Conservation (phyloP, 2,888 invertebrate species). For the Balanococcus diminutus region DNA sequence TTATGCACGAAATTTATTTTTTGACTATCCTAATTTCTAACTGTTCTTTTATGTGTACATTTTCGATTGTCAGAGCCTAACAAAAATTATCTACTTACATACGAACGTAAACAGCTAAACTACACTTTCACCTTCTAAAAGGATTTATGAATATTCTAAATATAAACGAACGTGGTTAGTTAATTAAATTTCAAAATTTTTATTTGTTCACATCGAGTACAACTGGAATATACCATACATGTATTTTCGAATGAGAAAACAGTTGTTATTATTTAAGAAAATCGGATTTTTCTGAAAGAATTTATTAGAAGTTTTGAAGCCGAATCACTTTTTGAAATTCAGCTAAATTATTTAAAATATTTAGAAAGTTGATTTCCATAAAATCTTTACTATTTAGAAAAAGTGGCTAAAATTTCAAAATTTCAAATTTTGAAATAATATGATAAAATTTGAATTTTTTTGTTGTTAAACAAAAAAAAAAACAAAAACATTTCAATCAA, state of each 20-base stretch:
- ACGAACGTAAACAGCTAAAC: not conserved
- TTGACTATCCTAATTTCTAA: not conserved
- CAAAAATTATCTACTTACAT: not conserved
- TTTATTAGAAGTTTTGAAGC: too few relatives aligned
- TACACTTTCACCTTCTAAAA: not conserved
- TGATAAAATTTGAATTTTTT: too few relatives aligned
- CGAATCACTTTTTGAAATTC: too few relatives aligned
- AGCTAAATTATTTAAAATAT: too few relatives aligned
- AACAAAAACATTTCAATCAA: too few relatives aligned
- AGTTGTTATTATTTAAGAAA: too few relatives aligned
- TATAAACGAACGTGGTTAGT: not conserved
- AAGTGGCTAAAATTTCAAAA: too few relatives aligned
- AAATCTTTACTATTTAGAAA: too few relatives aligned
- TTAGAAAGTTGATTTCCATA: too few relatives aligned
- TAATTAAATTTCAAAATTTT: not conserved
- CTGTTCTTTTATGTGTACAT: not conserved
- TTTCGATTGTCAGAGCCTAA: not conserved
- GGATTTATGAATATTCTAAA: not conserved
- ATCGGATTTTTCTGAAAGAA: too few relatives aligned
- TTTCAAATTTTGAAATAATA: not conserved
- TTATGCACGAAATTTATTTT: conserved; percentile 13
- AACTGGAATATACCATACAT: not conserved
- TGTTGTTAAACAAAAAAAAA: too few relatives aligned
- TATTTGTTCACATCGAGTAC: not conserved
- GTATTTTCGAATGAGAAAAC: not conserved